Conservation (phyloP, 2,113 vertebrate genomes). For the Phaethornis superciliosus region DNA sequence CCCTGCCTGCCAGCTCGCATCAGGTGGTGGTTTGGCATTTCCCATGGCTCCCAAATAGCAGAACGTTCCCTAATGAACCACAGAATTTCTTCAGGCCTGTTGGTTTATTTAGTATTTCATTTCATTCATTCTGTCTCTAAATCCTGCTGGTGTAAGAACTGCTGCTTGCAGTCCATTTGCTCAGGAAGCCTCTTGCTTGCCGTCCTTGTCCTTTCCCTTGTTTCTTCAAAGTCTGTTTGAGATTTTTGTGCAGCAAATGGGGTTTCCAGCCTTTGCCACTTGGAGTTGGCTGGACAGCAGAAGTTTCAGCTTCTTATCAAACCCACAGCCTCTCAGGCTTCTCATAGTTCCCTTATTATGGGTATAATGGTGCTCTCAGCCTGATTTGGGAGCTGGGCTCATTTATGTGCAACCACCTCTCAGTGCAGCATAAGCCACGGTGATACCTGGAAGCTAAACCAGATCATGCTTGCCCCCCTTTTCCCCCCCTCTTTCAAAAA, state of each 20-base stretch:
- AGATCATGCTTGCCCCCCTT: fast-evolving
- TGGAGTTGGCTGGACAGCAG: background rate
- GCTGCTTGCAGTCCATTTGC: background rate
- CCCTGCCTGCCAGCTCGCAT: background rate
- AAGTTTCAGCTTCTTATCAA: background rate
- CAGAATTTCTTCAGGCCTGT: background rate
- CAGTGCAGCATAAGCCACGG: background rate
- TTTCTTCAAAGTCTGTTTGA: background rate
- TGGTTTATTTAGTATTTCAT: background rate
- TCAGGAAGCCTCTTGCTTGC: background rate
- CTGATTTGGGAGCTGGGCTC: background rate
- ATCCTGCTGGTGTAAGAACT: background rate
- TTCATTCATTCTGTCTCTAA: background rate
- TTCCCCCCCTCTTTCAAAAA: background rate
- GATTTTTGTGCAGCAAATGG: background rate
- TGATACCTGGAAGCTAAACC: background rate
- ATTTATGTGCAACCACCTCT: background rate
- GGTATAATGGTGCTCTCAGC: background rate
- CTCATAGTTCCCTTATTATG: background rate
- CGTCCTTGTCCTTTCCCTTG: background rate
- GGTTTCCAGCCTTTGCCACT: background rate
- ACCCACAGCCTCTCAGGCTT: background rate
- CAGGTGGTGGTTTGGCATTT: background rate
- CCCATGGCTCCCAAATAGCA: background rate
- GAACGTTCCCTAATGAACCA: background rate